phyloP scores from a whole-genome alignment of 2,797 vertebrate genomes.

The Monodelphis domestica region DNA sequence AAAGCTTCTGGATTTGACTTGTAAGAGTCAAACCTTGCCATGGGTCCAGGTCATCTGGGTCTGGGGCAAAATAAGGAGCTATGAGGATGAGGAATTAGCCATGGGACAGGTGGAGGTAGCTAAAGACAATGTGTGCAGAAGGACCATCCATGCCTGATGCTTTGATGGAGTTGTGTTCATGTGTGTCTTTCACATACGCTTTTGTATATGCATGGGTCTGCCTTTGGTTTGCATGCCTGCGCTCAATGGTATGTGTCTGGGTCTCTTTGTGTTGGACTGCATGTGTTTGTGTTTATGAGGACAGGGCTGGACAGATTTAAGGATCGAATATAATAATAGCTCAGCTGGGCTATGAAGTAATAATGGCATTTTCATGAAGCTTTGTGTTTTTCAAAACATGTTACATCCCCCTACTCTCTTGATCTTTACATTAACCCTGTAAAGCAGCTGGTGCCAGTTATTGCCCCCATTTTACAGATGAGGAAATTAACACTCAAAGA shows the following conservation, averaged over 20 bases:
- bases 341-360: not conserved
- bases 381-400: not conserved
- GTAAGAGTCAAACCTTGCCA: not conserved
- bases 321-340: constrained; percentile 39
- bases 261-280: not conserved
- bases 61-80: not conserved
- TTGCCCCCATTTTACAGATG: not conserved
- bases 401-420: not conserved
- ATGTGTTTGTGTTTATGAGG: not conserved
- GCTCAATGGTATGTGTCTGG: not conserved
- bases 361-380: not conserved
- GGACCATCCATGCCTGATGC: not conserved
- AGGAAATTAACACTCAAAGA: not conserved
- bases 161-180: not conserved
- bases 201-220: not conserved
- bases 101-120: not conserved
- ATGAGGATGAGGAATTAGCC: not conserved
- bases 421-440: not conserved
- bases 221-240: not conserved
- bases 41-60: not conserved
- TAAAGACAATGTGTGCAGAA: not conserved
- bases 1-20: not conserved
- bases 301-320: not conserved
- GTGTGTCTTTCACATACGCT: not conserved
- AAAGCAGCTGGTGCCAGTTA: not conserved